Evolutionary conservation across 2,113 vertebrate genomes (phyloP), one percentile per base, ranked within the genome.

Genomic region (Misgurnus mizolepis): DNA sequence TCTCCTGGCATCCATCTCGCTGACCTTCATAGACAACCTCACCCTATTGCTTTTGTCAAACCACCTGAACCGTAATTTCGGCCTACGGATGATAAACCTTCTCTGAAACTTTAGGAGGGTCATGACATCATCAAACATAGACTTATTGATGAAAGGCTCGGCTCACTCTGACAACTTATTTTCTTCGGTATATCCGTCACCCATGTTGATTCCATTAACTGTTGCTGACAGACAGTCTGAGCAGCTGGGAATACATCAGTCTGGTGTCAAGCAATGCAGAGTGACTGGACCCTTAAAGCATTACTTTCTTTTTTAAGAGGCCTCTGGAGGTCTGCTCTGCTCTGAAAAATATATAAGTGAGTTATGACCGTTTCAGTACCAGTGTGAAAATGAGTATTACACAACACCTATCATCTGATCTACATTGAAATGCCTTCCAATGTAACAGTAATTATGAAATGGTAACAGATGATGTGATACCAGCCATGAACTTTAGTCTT

Each of bases 171-270:
- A 88, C 82, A 87, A 86, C 84, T 84, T 83, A 87, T 83, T 84
- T 83, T 78, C 79, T 65, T 75, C 60, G 67, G 60, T 72, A 76
- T 87, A 83, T 86, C 84, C 27, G 79, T 87, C 86, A 84, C 80
- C 78, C 80, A 75, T 76, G 81, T 83, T 87, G 80, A 84, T 83
- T 88, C 82, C 82, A 85, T 86, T 87, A 87, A 76, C 76, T 83
- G 79, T 81, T 84, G 76, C 85, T 86, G 84, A 83, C 84, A 85
- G 83, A 81, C 72, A 79, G 81, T 67, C 79, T 67, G 53, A 60
- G 65, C 53, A 55, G 79, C 70, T 82, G 80, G 56, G 77, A 78
- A 84, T 83, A 82, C 79, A 87, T 88, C 84, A 76, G 80, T 78
- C 82, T 78, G 56, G 50, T 77, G 78, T 82, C 78, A 82, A 65